Conservation (phyloP, 2,797 vertebrate genomes). For the Cygnus olor region DNA sequence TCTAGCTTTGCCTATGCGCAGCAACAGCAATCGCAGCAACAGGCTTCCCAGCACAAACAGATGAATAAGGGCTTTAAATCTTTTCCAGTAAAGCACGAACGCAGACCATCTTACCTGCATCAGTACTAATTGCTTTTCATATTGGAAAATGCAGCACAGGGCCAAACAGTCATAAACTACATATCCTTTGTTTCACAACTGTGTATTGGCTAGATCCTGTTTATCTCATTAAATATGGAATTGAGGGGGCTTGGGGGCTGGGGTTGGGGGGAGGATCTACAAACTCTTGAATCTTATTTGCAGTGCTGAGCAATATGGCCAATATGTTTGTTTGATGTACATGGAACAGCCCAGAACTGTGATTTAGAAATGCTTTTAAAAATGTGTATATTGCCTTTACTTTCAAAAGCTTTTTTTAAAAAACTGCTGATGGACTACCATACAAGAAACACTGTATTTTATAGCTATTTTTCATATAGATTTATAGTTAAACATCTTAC, state of each 20-base stretch:
- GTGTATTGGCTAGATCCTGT: slow-evolving; percentile 14
- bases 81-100: slow-evolving; percentile 95
- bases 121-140: slow-evolving; percentile 86
- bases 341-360: slow-evolving; percentile 70
- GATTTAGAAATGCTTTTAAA: slow-evolving; percentile 71
- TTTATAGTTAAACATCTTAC: slow-evolving; percentile 77
- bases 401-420: slow-evolving; percentile 51
- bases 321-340: slow-evolving; percentile 42
- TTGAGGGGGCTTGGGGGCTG: background rate
- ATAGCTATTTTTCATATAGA: slow-evolving; percentile 79
- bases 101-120: slow-evolving; percentile 94
- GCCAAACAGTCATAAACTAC: background rate
- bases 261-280: background rate
- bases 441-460: slow-evolving; percentile 77
- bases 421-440: slow-evolving; percentile 72
- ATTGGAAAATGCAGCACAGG: slow-evolving; percentile 11
- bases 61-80: slow-evolving; percentile 97
- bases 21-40: slow-evolving; percentile 82
- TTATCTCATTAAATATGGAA: background rate
- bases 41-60: slow-evolving; percentile 86
- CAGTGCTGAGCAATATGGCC: slow-evolving; percentile 69
- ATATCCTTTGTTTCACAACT: background rate
- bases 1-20: slow-evolving; percentile 88
- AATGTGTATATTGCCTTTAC: slow-evolving; percentile 68
- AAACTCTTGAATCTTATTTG: background rate